These are phyloP conservation scores for Aplochiton taeniatus DNA, from an alignment of 2,797 vertebrate genomes.

Conservation along the genomic window DNA sequence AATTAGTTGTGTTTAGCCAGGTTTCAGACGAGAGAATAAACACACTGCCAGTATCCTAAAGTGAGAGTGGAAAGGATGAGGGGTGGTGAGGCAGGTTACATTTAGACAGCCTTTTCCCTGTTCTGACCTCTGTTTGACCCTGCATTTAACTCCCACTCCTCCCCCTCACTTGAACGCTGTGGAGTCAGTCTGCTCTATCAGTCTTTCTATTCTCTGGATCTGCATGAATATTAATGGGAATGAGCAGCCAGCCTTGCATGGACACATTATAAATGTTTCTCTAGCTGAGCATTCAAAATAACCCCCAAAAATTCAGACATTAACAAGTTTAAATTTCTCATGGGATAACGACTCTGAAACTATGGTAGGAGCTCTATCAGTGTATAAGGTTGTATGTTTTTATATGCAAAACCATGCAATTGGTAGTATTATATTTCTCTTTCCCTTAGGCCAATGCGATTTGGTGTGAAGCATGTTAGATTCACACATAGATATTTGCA, in stretches of 20 bases:
- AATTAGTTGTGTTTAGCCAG: conserved; percentile 38
- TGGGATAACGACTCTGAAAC: too few species aligned
- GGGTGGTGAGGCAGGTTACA: conserved; percentile 10
- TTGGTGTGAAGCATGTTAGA: too few species aligned
- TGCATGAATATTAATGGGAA: conserved; percentile 68
- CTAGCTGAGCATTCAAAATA: background rate
- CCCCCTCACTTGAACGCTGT: conserved; percentile 30
- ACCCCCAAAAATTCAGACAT: too few species aligned
- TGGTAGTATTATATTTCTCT: too few species aligned
- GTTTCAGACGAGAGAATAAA: conserved; percentile 12
- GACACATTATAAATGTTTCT: conserved; percentile 42
- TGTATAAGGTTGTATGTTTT: too few species aligned
- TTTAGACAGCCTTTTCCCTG: conserved; percentile 49
- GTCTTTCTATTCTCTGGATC: too few species aligned
- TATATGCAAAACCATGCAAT: too few species aligned
- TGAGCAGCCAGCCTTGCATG: conserved; percentile 44
- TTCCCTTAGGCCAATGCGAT: too few species aligned
- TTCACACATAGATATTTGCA: too few species aligned
- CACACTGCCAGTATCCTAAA: conserved; percentile 42
- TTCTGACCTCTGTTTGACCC: conserved; percentile 69
- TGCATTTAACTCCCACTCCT: conserved; percentile 54
- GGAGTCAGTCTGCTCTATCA: conserved; percentile 23
- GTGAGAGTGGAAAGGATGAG: conserved; percentile 19
- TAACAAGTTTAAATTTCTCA: too few species aligned
- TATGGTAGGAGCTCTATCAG: too few species aligned